Evolutionary conservation across 2,888 invertebrate species (phyloP).

Genomic region (Hybos culiciformis): DNA sequence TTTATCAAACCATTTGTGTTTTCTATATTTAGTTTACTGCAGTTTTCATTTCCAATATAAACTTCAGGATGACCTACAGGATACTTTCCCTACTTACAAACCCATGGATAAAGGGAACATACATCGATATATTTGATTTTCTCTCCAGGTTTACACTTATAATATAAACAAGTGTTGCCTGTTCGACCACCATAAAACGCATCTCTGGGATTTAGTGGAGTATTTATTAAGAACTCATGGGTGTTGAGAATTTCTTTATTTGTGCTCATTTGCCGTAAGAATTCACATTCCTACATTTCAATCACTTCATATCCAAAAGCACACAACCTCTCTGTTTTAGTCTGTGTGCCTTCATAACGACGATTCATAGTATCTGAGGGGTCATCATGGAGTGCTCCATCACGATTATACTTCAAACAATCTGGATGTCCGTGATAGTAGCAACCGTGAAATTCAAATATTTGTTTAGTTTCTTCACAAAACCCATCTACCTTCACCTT

Average conservation of each 20-base stretch:
- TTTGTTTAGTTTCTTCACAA: not conserved
- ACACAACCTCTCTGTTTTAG: slow-evolving; percentile 4
- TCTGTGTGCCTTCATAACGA: not conserved
- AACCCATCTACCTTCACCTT: not conserved
- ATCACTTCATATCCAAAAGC: not conserved
- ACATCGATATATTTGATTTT: slow-evolving; percentile 19
- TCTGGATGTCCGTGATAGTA: slow-evolving; percentile 5
- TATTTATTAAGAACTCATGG: not conserved
- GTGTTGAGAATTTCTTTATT: not conserved
- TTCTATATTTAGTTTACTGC: not conserved
- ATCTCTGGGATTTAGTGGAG: slow-evolving; percentile 16
- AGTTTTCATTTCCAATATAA: not conserved
- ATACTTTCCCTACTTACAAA: slow-evolving; percentile 18
- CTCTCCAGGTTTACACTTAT: slow-evolving; percentile 14
- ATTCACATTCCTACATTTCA: no score
- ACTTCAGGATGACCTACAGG: slow-evolving; percentile 2
- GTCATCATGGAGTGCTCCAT: not conserved
- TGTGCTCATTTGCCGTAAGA: no score
- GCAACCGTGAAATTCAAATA: slow-evolving; percentile 1
- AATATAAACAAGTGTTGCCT: slow-evolving; percentile 13
- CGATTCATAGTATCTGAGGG: not conserved
- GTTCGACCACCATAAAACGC: slow-evolving; percentile 21
- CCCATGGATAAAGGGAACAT: slow-evolving; percentile 20
- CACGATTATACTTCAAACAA: slow-evolving; percentile 1
- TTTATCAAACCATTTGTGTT: slow-evolving; percentile 1